Conservation (phyloP, 2,113 vertebrate species). For the Aspidoscelis tigris region DNA sequence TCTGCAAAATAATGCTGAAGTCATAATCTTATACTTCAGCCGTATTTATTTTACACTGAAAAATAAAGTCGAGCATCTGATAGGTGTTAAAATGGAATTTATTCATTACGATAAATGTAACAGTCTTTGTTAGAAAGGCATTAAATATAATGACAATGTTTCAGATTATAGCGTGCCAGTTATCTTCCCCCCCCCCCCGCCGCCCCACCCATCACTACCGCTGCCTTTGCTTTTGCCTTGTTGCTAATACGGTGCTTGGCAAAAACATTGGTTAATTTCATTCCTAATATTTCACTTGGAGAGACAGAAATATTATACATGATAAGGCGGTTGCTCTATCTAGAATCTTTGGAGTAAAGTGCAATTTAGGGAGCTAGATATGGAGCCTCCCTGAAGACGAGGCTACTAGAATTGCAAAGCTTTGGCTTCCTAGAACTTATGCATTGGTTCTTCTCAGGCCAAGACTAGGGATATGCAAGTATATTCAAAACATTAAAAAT, state of each 20-base stretch:
- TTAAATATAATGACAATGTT: slow-evolving; percentile 65
- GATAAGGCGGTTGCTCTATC: no score
- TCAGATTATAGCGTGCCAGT: slow-evolving; percentile 42
- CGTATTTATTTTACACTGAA: slow-evolving; percentile 77
- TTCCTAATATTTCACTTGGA: not conserved
- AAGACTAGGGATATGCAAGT: no score
- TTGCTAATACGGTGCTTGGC: slow-evolving; percentile 41
- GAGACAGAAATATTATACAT: no score
- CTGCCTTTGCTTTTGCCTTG: not conserved
- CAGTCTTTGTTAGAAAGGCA: slow-evolving; percentile 66
- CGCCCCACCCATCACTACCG: not conserved
- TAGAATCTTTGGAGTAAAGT: no score
- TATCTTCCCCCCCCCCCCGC: slow-evolving; percentile 22
- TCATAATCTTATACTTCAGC: slow-evolving; percentile 70
- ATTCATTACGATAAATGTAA: slow-evolving; percentile 70
- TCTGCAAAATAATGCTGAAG: slow-evolving; percentile 71
- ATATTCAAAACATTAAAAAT: no score
- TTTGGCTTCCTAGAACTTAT: no score
- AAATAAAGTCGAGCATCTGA: slow-evolving; percentile 73
- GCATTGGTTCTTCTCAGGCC: no score
- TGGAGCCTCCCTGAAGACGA: not conserved
- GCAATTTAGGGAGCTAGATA: no score
- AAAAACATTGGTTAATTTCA: slow-evolving; percentile 41
- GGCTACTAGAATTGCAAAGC: not conserved
- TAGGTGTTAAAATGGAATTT: slow-evolving; percentile 69